phyloP scores from a whole-genome alignment of 2,113 vertebrate genomes.

The Hoplias malabaricus region DNA sequence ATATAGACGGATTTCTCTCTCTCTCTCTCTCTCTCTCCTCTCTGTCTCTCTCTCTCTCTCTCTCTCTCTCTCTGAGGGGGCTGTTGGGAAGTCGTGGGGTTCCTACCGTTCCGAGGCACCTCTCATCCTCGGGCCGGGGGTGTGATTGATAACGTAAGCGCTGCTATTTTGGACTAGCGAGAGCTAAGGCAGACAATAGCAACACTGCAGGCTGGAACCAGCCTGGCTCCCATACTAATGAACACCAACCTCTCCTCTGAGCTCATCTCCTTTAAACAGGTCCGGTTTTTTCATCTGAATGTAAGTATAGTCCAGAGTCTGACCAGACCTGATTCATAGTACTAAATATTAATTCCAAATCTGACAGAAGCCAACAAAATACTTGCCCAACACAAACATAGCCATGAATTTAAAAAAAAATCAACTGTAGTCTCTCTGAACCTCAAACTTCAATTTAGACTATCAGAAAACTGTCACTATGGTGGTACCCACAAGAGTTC shows the following conservation, averaged over 20 bases:
- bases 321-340: neutral
- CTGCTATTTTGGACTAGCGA: slow-evolving; percentile 48
- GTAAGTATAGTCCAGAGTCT: neutral
- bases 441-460: too few species aligned
- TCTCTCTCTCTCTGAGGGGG: neutral
- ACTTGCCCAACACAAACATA: too few species aligned
- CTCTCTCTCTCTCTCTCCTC: neutral
- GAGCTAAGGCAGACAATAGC: slow-evolving; percentile 38
- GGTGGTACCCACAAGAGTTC: too few species aligned
- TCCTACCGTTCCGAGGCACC: slow-evolving; percentile 9
- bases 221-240: slow-evolving; percentile 4
- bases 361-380: too few species aligned
- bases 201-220: slow-evolving; percentile 37
- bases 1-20: slow-evolving; percentile 25
- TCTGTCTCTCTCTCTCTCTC: slow-evolving; percentile 8
- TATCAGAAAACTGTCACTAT: too few species aligned
- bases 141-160: slow-evolving; percentile 41
- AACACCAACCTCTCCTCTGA: neutral
- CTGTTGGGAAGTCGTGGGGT: neutral
- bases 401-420: too few species aligned
- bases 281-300: neutral
- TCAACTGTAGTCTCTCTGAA: too few species aligned
- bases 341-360: too few species aligned
- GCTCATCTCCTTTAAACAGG: neutral
- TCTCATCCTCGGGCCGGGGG: slow-evolving; percentile 25